These are phyloP conservation scores for Melanotaenia maccullochi DNA, from an alignment of 2,797 vertebrate species.

Conservation along the genomic window DNA sequence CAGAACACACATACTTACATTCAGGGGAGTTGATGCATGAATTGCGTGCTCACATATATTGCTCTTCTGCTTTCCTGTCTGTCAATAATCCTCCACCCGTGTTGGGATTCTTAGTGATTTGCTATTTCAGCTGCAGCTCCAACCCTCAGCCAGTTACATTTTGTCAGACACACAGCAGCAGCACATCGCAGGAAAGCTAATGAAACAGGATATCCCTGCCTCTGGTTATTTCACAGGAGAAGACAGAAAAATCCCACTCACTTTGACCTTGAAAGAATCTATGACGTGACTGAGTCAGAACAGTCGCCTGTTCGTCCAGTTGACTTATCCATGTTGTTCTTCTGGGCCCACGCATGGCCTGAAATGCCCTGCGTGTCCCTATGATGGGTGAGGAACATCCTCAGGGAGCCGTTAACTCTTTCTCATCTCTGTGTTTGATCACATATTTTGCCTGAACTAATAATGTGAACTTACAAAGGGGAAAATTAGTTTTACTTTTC, in stretches of 20 bases:
- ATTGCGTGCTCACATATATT: conserved; percentile 46
- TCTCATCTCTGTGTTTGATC: conserved; percentile 16
- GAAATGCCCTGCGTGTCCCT: conserved; percentile 8
- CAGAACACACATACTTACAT: conserved; percentile 3
- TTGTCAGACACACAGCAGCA: conserved; percentile 48
- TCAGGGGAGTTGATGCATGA: conserved; percentile 23
- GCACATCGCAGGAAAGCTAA: conserved; percentile 62
- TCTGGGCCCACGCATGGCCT: conserved; percentile 16
- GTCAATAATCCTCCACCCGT: conserved; percentile 54
- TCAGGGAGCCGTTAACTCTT: conserved; percentile 25
- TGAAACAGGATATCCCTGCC: conserved; percentile 66
- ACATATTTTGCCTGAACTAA: conserved; percentile 12
- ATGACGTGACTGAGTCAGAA: conserved; percentile 29
- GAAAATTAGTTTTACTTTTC: conserved; percentile 8
- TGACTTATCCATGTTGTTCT: conserved; percentile 41
- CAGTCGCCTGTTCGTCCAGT: conserved; percentile 25
- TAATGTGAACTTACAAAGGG: conserved; percentile 7
- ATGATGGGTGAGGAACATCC: conserved; percentile 11
- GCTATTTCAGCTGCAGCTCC: conserved; percentile 63
- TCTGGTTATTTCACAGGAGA: conserved; percentile 50
- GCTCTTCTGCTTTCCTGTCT: conserved; percentile 43
- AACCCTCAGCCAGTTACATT: conserved; percentile 52
- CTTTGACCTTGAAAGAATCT: conserved; percentile 59
- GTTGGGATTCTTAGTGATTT: conserved; percentile 41
- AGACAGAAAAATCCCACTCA: conserved; percentile 49